Evolutionary conservation across 2,797 vertebrate genomes (phyloP), one percentile per base, ranked within the genome.

Genomic region (Melanotaenia boesemani): DNA sequence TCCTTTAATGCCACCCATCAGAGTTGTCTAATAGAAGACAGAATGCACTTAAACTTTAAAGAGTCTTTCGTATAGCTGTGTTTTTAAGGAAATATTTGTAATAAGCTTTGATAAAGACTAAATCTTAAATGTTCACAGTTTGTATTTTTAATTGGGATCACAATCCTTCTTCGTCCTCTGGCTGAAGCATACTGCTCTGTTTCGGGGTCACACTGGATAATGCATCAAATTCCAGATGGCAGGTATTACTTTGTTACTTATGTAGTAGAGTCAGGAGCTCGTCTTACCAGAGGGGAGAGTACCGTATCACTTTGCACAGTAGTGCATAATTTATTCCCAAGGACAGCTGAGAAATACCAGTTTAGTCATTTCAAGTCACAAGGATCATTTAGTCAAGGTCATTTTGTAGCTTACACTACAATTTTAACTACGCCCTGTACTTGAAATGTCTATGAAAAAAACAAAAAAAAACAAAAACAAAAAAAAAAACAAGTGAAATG

Each of bases 301-400:
- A 60, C 64, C 83, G 77, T 81, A 93, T 95, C 90, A 86, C 86
- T 92, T 94, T 93, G 88, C 84, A 79, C 63, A 13, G 11, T 34
- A 54, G 79, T 95, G 77, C 79, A 94, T 94, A 84, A 95, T 94
- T 94, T 58, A 95, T 80, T 77, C 57, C 16, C 52, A 72, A 7
- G 54, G 48, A 58, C 79, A 84, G 64, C 70, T 78, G 79, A 86
- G 67, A 69, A 79, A 76, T 48, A 62, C 41, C 1, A 11, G 28
- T 71, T 59, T 62, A 24, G n/a, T 54, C 28, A 76, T 81, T 82
- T 69, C 28, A 62, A 44, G 54, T 22, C 4, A 0, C 58, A 66
- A 61, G 54, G 52, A 18, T 75, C 3, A 41, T 41, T 41, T 16
- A 41, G 39, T 15, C 39, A 41, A 41, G 4, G 57, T 80, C 18